phyloP scores from a whole-genome alignment of 2,888 invertebrate species.

The Caenorhabditis panamensis region DNA sequence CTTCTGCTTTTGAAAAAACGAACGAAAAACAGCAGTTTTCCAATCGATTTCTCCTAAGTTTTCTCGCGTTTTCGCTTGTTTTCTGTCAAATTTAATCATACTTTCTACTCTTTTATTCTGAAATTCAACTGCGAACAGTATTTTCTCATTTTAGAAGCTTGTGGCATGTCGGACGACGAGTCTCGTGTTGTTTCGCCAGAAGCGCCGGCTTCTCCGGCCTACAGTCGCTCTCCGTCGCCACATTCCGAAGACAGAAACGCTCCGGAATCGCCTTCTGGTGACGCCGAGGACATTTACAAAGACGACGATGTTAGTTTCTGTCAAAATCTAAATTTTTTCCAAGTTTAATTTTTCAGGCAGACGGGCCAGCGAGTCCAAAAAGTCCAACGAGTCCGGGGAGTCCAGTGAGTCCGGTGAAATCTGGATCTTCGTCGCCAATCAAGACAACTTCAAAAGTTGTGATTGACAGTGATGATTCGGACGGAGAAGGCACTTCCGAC shows the following conservation, averaged over 20 bases:
- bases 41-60: too few relatives aligned
- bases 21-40: too few relatives aligned
- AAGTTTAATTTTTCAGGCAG: not conserved
- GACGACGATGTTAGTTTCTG: slow-evolving; percentile 22
- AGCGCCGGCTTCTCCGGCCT: slow-evolving; percentile 1
- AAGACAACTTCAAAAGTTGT: slow-evolving; percentile 28
- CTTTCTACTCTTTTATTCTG: not conserved
- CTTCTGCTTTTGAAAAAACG: slow-evolving; percentile 9
- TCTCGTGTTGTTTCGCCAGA: slow-evolving; percentile 23
- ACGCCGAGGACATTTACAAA: slow-evolving; percentile 38
- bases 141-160: slow-evolving; percentile 26
- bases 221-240: slow-evolving; percentile 30
- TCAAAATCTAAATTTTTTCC: not conserved
- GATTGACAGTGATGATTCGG: slow-evolving; percentile 53
- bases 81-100: not conserved
- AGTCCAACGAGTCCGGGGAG: too few relatives aligned
- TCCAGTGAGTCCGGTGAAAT: too few relatives aligned
- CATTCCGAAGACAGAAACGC: slow-evolving; percentile 17
- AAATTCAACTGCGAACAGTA: not conserved
- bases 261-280: slow-evolving; percentile 42
- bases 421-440: slow-evolving; percentile 24
- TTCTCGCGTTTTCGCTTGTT: too few relatives aligned
- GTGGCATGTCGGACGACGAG: slow-evolving; percentile 39
- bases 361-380: not conserved
- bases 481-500: slow-evolving; percentile 25